Percentiles rank a stretch among this genome's conserved stretches.
Evolutionary conservation across 2,888 invertebrate species (phyloP).

Genomic region (Agonopterix alstromeriana): DNA sequence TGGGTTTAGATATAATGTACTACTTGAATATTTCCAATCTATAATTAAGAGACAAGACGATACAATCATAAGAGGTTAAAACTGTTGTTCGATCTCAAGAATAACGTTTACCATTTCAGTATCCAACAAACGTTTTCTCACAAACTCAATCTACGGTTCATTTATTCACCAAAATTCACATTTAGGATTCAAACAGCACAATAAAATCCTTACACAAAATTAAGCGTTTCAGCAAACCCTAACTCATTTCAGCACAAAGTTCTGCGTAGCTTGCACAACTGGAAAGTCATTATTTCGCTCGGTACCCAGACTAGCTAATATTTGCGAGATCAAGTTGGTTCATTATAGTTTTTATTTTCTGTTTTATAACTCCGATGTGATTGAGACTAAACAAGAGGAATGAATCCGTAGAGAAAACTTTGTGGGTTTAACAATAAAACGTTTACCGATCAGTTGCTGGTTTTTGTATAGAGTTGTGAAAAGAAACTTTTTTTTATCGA

Average conservation of each 20-base stretch:
- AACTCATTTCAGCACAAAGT: conserved; percentile 22
- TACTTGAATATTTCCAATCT: no score
- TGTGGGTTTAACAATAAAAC: conserved; percentile 45
- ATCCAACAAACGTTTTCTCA: no score
- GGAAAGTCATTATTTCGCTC: conserved; percentile 33
- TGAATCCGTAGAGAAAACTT: conserved; percentile 32
- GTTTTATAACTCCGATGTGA: conserved; percentile 56
- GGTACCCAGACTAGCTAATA: conserved; percentile 52
- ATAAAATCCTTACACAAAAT: conserved; percentile 31
- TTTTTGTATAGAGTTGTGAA: no score
- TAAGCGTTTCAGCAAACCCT: conserved; percentile 34
- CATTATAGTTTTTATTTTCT: conserved; percentile 64
- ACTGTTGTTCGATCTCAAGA: no score
- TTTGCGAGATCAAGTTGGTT: conserved; percentile 56
- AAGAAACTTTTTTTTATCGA: no score
- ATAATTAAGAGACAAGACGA: no score
- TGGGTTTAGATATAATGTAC: no score
- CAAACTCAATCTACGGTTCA: neutral
- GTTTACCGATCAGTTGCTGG: conserved; percentile 37
- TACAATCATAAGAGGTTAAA: no score
- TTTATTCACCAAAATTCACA: neutral
- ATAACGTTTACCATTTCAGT: no score
- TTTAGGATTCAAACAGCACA: conserved; percentile 5
- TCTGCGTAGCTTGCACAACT: conserved; percentile 26
- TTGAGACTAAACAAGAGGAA: conserved; percentile 64